Conservation (phyloP, 2,888 invertebrate genomes). For the Andrena haemorrhoa region DNA sequence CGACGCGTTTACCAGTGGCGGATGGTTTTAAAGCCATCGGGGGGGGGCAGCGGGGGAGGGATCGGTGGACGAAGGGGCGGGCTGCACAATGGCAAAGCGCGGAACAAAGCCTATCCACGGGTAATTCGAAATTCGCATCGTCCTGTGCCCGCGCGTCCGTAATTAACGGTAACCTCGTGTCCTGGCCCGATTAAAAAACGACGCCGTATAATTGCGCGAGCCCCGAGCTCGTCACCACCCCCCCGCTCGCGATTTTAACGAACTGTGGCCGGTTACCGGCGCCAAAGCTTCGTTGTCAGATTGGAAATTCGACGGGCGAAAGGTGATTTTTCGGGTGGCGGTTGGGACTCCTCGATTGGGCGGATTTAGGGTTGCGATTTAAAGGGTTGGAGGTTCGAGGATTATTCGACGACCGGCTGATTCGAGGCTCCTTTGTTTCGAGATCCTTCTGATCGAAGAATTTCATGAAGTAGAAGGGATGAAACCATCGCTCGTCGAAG, state of each 20-base stretch:
- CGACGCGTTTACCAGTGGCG: slow-evolving; percentile 70
- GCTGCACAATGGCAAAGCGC: slow-evolving; percentile 73
- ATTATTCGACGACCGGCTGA: background rate
- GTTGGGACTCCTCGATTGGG: background rate
- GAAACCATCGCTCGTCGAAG: background rate
- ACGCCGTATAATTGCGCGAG: slow-evolving; percentile 62
- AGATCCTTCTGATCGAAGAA: background rate
- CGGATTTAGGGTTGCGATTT: background rate
- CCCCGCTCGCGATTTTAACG: slow-evolving; percentile 54
- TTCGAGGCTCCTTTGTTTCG: background rate
- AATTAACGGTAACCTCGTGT: slow-evolving; percentile 75
- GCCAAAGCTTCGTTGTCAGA: slow-evolving; percentile 53
- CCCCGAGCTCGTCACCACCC: slow-evolving; percentile 20
- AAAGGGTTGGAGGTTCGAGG: background rate
- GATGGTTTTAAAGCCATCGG: slow-evolving; percentile 74
- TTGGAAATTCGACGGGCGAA: slow-evolving; percentile 43
- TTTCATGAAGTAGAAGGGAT: no score
- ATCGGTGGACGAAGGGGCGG: slow-evolving; percentile 40
- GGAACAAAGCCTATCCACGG: slow-evolving; percentile 76
- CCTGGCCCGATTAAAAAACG: slow-evolving; percentile 68
- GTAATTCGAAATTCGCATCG: slow-evolving; percentile 78
- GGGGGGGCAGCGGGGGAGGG: slow-evolving; percentile 6
- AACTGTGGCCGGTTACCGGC: slow-evolving; percentile 49
- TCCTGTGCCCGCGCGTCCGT: slow-evolving; percentile 70
- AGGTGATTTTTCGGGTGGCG: slow-evolving; percentile 14